Evolutionary conservation across 2,113 vertebrate genomes (phyloP).

Genomic region (Rhinichthys klamathensis): DNA sequence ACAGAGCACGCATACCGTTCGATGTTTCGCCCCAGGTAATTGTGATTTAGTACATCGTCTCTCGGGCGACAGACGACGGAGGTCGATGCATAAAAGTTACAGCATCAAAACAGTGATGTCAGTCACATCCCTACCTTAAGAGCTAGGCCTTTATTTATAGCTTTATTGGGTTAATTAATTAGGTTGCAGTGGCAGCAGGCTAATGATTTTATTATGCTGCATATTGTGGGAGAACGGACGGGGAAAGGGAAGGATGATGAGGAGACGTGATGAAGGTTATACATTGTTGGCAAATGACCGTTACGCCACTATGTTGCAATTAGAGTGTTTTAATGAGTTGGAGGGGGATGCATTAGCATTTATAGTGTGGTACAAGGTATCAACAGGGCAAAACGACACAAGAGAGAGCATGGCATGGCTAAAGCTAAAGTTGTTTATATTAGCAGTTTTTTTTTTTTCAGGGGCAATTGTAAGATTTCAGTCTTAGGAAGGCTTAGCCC

Average conservation of each 20-base stretch:
- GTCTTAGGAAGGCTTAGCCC: background rate
- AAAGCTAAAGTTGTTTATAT: background rate
- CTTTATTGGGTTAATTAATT: slow-evolving; percentile 30
- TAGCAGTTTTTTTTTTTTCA: background rate
- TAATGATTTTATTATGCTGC: slow-evolving; percentile 20
- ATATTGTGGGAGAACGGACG: slow-evolving; percentile 3
- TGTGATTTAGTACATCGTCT: slow-evolving; percentile 30
- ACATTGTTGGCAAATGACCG: slow-evolving; percentile 55
- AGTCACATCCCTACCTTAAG: background rate
- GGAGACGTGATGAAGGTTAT: slow-evolving; percentile 39
- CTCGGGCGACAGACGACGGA: background rate
- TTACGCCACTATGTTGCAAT: slow-evolving; percentile 62
- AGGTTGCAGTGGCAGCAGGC: background rate
- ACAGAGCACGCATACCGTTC: background rate
- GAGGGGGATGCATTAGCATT: slow-evolving; percentile 52
- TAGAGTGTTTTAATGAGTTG: slow-evolving; percentile 64
- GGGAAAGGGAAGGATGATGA: slow-evolving; percentile 25
- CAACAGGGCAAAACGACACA: background rate
- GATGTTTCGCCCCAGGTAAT: slow-evolving; percentile 29
- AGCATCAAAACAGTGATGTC: slow-evolving; percentile 17
- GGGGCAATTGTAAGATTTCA: background rate
- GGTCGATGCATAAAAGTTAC: slow-evolving; percentile 28
- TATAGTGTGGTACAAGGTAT: slow-evolving; percentile 40
- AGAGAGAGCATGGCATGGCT: background rate
- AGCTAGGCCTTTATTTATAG: slow-evolving; percentile 25